Percentiles rank a stretch among this genome's conserved stretches.
Evolutionary conservation across 2,888 invertebrate genomes (phyloP).

Genomic region (Mimas tiliae): DNA sequence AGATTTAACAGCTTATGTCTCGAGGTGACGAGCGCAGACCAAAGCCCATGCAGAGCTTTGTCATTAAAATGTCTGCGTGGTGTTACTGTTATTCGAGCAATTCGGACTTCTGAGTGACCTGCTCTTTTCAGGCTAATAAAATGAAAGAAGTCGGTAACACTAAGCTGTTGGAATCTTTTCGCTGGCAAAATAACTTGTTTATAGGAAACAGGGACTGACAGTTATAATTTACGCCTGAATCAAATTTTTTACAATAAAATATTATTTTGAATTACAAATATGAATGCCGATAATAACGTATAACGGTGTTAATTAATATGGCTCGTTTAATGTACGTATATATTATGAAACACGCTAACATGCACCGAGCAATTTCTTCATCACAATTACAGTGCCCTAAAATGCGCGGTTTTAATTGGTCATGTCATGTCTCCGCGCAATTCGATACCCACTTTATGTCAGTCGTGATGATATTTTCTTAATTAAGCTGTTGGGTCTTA

Average conservation of each 20-base stretch:
- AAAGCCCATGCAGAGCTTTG: no score
- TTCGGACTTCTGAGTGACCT: no score
- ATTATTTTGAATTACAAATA: background rate
- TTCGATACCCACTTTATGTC: slow-evolving; percentile 15
- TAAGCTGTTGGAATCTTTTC: no score
- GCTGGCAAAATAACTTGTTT: no score
- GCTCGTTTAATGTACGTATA: background rate
- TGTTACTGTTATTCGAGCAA: no score
- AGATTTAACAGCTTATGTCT: no score
- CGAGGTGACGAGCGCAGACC: no score
- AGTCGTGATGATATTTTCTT: slow-evolving; percentile 20
- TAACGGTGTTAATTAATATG: background rate
- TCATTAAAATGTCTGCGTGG: no score
- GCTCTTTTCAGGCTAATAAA: no score
- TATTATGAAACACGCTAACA: slow-evolving; percentile 10
- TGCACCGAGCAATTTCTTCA: slow-evolving; percentile 26
- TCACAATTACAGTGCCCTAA: slow-evolving; percentile 24
- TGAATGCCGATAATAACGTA: background rate
- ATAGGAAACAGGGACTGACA: no score
- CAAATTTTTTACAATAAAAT: no score
- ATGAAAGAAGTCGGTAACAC: no score
- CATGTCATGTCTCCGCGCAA: slow-evolving; percentile 22
- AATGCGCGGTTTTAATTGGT: slow-evolving; percentile 20
- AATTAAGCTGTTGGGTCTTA: background rate
- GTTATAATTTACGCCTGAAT: background rate